phyloP scores from a whole-genome alignment of 1,140 invertebrate genomes.

The Leptinotarsa defecta region DNA sequence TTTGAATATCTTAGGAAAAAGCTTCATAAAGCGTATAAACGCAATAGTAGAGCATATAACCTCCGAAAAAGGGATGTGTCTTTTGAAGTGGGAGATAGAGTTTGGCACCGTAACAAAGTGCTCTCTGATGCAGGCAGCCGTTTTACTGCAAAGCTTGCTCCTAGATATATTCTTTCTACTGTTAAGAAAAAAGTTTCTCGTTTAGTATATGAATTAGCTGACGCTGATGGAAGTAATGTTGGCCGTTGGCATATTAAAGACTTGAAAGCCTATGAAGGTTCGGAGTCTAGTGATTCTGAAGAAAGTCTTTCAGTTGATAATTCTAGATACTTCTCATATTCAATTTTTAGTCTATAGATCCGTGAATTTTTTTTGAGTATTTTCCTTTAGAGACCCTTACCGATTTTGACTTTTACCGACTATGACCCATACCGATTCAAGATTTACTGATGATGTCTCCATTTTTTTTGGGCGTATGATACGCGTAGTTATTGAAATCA shows the following conservation, averaged over 20 bases:
- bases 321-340: too few relatives aligned
- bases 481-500: too few relatives aligned
- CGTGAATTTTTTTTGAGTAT: too few relatives aligned
- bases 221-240: neutral
- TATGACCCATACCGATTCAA: too few relatives aligned
- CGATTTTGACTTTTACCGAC: too few relatives aligned
- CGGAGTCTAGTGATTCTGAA: neutral
- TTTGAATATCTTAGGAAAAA: conserved; percentile 10
- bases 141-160: conserved; percentile 20
- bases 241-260: conserved; percentile 17
- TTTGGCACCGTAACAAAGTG: neutral
- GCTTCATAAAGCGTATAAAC: neutral
- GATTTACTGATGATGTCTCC: too few relatives aligned
- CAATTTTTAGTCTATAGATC: too few relatives aligned
- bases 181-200: neutral
- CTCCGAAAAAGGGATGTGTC: neutral
- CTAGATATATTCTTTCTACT: neutral
- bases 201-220: neutral
- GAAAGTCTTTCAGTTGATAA: neutral
- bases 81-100: neutral
- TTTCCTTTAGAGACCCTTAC: too few relatives aligned
- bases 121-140: neutral
- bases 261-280: neutral
- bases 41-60: neutral
- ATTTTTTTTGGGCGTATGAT: too few relatives aligned